Conservation (phyloP, 1,140 invertebrate genomes). For the Ips typographus region DNA sequence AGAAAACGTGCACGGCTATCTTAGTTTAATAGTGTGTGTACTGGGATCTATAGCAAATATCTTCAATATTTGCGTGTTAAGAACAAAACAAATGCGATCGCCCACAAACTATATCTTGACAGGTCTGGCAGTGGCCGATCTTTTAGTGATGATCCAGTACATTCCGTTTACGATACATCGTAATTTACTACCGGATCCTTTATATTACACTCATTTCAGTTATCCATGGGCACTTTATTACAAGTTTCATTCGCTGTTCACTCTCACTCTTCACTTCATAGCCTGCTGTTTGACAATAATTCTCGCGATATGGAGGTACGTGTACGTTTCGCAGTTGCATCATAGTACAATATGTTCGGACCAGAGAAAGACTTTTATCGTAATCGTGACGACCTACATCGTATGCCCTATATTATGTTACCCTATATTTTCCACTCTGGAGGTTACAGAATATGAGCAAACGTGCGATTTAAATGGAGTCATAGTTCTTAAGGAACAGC, state of each 20-base stretch:
- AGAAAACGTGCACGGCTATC: slow-evolving; percentile 34
- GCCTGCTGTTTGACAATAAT: slow-evolving; percentile 91
- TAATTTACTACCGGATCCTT: slow-evolving; percentile 63
- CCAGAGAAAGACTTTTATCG: slow-evolving; percentile 66
- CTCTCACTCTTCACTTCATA: slow-evolving; percentile 85
- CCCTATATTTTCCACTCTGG: slow-evolving; percentile 76
- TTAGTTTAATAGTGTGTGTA: slow-evolving; percentile 73
- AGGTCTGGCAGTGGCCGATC: slow-evolving; percentile 86
- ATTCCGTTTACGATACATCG: slow-evolving; percentile 85
- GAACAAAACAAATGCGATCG: slow-evolving; percentile 75
- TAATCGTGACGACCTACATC: slow-evolving; percentile 78
- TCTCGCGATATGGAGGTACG: slow-evolving; percentile 89
- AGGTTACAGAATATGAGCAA: slow-evolving; percentile 56
- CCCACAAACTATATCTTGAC: slow-evolving; percentile 84
- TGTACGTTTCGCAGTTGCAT: slow-evolving; percentile 79
- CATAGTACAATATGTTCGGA: slow-evolving; percentile 76
- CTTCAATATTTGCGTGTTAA: slow-evolving; percentile 91
- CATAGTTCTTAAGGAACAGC: slow-evolving; percentile 34
- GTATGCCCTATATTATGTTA: slow-evolving; percentile 83
- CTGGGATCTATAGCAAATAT: slow-evolving; percentile 93
- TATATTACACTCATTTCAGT: slow-evolving; percentile 62
- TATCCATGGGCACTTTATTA: slow-evolving; percentile 82
- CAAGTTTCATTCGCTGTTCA: slow-evolving; percentile 81
- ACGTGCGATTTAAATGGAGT: slow-evolving; percentile 55
- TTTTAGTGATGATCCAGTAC: slow-evolving; percentile 92